phyloP scores from a whole-genome alignment of 2,888 invertebrate species.

The Acronicta leporina region DNA sequence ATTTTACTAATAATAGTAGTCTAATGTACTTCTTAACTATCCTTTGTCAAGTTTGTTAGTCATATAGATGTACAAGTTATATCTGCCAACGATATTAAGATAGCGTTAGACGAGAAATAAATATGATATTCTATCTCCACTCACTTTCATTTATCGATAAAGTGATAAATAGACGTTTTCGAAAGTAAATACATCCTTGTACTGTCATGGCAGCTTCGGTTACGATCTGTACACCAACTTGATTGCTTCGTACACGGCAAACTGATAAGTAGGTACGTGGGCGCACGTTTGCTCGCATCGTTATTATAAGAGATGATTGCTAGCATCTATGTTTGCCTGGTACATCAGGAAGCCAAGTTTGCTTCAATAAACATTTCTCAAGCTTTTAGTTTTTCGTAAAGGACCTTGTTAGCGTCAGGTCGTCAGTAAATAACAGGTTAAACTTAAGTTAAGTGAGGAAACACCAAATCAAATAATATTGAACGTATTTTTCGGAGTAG shows the following conservation, averaged over 20 bases:
- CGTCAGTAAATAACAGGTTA: background rate
- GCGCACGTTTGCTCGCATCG: constrained; percentile 40
- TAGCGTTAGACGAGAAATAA: no score
- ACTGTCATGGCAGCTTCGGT: background rate
- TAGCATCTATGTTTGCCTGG: constrained; percentile 29
- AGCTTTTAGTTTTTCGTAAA: constrained; percentile 2
- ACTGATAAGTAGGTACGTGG: constrained; percentile 48
- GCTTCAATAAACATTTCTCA: background rate
- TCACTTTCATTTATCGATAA: background rate
- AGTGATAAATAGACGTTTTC: background rate
- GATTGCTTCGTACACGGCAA: constrained; percentile 10
- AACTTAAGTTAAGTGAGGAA: background rate
- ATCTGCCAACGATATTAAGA: no score
- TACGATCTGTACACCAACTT: constrained; percentile 3
- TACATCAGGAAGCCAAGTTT: constrained; percentile 8
- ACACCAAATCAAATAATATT: background rate
- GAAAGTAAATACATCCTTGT: constrained; percentile 7
- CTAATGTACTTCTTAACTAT: no score
- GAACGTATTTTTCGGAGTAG: no score
- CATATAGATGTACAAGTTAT: no score
- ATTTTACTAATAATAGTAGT: no score
- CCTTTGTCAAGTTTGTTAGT: no score
- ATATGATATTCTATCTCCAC: no score
- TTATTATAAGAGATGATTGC: constrained; percentile 29
- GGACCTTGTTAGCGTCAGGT: background rate